Base-by-base conservation (phyloP, 2,113 vertebrate species). In the Nematolebias whitei region DNA sequence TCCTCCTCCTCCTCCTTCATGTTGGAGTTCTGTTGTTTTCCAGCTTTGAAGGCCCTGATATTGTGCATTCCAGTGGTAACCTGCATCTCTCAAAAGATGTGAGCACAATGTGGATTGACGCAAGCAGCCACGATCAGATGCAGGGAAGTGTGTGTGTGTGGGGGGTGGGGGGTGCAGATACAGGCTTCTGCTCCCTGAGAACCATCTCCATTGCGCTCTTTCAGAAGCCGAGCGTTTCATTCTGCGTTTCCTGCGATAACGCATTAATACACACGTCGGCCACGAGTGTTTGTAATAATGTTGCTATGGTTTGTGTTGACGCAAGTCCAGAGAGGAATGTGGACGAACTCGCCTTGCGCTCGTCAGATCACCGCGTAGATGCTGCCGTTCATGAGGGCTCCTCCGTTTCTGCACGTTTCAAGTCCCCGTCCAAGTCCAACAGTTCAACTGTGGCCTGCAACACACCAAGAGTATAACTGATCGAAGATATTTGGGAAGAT, bases 301-400 rank as follows among this genome's bases (percentile, higher is more conserved):
- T 86, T 83, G 76, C 80, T 47, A 75, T 84, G 77, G 73, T 64
- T 63, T 63, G 20, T 79, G 77, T 79, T 82, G 75, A 80, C 80
- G 26, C 52, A 83, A 86, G 68, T 60, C 60, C 35, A 23, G 49
- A 41, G 40, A 84, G 84, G 76, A 88, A 87, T 81, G 86, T 67
- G 68, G 74, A 73, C 61, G 43, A 83, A 84, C 85, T 80, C 16
- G 79, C 74, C 68, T 62, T 74, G 74, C 77, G 76, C 80, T 71
- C 68, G 62, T 75, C 60, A 20, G 75, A 80, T 86, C 77, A 52
- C 50, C 43, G 77, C 67, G 71, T 63, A 70, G 76, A 74, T 64
- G 24, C 11, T 18, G 66, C 57, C 48, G 24, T 14, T 69, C 77
- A n/a, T n/a, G n/a, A n/a, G n/a, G 68, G 48, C 74, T 50, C 56